phyloP scores from a whole-genome alignment of 2,797 vertebrate species.

The Glyptemys insculpta region DNA sequence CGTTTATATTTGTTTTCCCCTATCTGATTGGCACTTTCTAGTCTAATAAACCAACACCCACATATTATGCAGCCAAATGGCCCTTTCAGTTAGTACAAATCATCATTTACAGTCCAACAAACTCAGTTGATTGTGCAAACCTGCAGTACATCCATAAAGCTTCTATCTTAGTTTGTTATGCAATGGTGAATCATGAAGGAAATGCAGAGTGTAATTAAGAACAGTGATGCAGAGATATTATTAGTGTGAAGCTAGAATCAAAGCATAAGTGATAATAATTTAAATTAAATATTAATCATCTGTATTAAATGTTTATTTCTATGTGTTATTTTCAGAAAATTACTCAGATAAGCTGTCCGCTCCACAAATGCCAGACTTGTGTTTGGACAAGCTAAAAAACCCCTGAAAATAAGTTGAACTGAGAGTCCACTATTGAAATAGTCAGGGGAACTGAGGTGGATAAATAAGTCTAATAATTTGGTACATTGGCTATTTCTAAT shows the following conservation, averaged over 20 bases:
- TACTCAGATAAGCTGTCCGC: slow-evolving; percentile 45
- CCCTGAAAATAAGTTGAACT: slow-evolving; percentile 54
- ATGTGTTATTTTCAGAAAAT: slow-evolving; percentile 70
- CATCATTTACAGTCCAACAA: slow-evolving; percentile 76
- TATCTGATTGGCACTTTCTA: slow-evolving; percentile 76
- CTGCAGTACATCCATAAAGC: slow-evolving; percentile 73
- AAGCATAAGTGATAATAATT: slow-evolving; percentile 62
- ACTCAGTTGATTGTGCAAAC: slow-evolving; percentile 73
- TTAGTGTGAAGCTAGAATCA: slow-evolving; percentile 68
- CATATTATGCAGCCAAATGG: slow-evolving; percentile 71
- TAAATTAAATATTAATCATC: slow-evolving; percentile 27
- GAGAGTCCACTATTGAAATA: slow-evolving; percentile 41
- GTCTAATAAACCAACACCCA: slow-evolving; percentile 76
- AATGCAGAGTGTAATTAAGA: slow-evolving; percentile 71
- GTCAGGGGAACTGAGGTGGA: slow-evolving; percentile 19
- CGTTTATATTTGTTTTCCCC: slow-evolving; percentile 72
- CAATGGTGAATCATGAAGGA: slow-evolving; percentile 75
- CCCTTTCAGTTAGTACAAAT: slow-evolving; percentile 74
- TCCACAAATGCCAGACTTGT: slow-evolving; percentile 63
- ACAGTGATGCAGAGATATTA: slow-evolving; percentile 69
- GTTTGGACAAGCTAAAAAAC: slow-evolving; percentile 70
- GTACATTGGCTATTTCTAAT: neutral
- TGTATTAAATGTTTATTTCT: slow-evolving; percentile 72
- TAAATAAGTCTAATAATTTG: slow-evolving; percentile 26
- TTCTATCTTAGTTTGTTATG: slow-evolving; percentile 73